These are phyloP conservation scores for Drosophila varians DNA, from an alignment of 1,140 invertebrate genomes.

Conservation along the genomic window DNA sequence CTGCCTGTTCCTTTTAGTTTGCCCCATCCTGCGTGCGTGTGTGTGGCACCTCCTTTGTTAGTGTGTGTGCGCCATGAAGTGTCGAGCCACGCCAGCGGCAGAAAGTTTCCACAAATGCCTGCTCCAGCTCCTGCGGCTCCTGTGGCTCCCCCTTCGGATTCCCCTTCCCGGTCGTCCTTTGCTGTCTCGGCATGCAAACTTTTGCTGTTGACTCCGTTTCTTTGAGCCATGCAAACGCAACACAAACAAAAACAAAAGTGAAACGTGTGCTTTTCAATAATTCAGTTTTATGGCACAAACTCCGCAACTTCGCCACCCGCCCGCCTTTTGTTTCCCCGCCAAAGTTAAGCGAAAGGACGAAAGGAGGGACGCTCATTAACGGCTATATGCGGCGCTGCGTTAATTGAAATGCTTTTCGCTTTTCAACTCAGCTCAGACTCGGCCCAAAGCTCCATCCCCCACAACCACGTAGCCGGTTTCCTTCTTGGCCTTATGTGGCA, in stretches of 20 bases:
- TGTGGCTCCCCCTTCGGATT: background rate
- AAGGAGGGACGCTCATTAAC: slow-evolving; percentile 56
- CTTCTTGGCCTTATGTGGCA: slow-evolving; percentile 32
- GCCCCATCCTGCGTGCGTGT: slow-evolving; percentile 3
- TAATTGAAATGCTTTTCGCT: slow-evolving; percentile 65
- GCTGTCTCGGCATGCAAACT: slow-evolving; percentile 37
- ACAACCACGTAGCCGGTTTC: background rate
- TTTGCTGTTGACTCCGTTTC: slow-evolving; percentile 74
- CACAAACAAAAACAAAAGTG: slow-evolving; percentile 61
- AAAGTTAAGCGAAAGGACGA: slow-evolving; percentile 31
- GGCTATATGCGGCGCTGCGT: slow-evolving; percentile 29
- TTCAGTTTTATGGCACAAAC: slow-evolving; percentile 66
- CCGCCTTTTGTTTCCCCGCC: slow-evolving; percentile 30
- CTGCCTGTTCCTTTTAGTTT: slow-evolving; percentile 8
- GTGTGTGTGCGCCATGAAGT: slow-evolving; percentile 59
- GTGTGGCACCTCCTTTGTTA: slow-evolving; percentile 18
- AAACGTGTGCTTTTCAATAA: slow-evolving; percentile 68
- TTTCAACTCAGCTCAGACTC: slow-evolving; percentile 33
- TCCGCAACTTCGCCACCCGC: slow-evolving; percentile 30
- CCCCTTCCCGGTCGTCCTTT: slow-evolving; percentile 22
- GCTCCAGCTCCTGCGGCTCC: slow-evolving; percentile 18
- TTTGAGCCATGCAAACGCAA: slow-evolving; percentile 50
- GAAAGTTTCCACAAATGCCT: slow-evolving; percentile 67
- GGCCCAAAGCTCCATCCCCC: background rate
- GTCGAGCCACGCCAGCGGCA: slow-evolving; percentile 65